Evolutionary conservation across 2,797 vertebrate species (phyloP).

Genomic region (Peromyscus melanophrys): DNA sequence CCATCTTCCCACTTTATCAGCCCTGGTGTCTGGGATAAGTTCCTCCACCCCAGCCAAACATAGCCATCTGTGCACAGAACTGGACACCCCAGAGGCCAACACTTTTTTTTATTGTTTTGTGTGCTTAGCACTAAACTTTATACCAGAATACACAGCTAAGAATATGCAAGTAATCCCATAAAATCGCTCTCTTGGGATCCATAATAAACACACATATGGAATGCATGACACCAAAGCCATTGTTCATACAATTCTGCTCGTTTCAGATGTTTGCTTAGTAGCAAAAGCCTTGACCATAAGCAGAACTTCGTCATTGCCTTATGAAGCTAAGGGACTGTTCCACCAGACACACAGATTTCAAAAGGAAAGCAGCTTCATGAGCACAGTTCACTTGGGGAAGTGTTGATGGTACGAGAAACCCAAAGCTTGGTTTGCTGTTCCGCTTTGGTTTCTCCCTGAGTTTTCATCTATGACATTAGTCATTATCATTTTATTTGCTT

Average conservation of each 20-base stretch:
- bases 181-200: background rate
- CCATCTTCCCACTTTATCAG: background rate
- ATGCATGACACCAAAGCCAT: background rate
- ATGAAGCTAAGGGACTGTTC: background rate
- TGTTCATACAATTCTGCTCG: background rate
- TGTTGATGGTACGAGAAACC: constrained; percentile 9
- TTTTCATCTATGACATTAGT: background rate
- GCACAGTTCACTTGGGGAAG: background rate
- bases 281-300: constrained; percentile 1
- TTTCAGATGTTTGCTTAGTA: constrained; percentile 2
- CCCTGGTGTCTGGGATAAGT: too few species aligned
- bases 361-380: constrained; percentile 28
- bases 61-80: constrained; percentile 6
- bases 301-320: background rate
- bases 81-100: background rate
- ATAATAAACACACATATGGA: background rate
- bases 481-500: constrained; percentile 23
- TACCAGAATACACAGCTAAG: background rate
- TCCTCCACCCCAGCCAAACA: background rate
- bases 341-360: background rate
- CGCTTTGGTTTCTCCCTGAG: background rate
- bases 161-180: background rate
- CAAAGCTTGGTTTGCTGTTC: background rate
- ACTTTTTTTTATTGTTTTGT: background rate
- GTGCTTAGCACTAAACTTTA: background rate